Percentiles rank a stretch among this genome's conserved stretches.
phyloP scores from a whole-genome alignment of 2,797 vertebrate species.

The Acanthiza pusilla region DNA sequence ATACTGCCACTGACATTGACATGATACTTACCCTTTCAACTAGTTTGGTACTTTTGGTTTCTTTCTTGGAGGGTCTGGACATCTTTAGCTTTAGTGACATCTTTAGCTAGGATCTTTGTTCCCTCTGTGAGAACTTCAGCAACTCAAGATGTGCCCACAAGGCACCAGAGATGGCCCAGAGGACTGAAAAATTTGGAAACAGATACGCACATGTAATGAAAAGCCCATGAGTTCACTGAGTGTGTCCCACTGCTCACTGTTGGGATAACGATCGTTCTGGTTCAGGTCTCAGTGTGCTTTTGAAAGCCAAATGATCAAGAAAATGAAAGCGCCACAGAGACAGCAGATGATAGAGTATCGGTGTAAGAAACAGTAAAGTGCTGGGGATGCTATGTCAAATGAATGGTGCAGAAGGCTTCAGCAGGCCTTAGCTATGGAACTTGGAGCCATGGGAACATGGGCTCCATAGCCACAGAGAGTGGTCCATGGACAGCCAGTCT shows the following conservation, averaged over 20 bases:
- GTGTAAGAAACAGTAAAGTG: background rate
- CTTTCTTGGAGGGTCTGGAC: background rate
- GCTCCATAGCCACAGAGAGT: background rate
- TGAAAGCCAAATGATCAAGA: background rate
- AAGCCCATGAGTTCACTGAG: background rate
- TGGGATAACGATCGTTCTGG: background rate
- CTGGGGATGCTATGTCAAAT: background rate
- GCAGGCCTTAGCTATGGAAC: background rate
- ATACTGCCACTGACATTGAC: background rate
- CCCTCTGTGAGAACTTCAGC: background rate
- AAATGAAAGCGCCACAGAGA: background rate
- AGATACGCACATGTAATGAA: background rate
- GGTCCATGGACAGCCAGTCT: background rate
- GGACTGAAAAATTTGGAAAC: background rate
- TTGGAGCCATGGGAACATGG: background rate
- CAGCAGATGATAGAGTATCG: background rate
- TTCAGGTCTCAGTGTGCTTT: background rate
- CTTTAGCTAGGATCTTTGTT: background rate
- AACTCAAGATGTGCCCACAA: background rate
- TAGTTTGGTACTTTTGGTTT: background rate
- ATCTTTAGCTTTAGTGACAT: background rate
- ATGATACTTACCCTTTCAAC: background rate
- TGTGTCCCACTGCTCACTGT: background rate
- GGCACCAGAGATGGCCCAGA: background rate
- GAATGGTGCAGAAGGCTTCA: background rate